These are phyloP conservation scores for Stigmatopora nigra DNA, from an alignment of 2,113 vertebrate genomes.

Conservation along the genomic window DNA sequence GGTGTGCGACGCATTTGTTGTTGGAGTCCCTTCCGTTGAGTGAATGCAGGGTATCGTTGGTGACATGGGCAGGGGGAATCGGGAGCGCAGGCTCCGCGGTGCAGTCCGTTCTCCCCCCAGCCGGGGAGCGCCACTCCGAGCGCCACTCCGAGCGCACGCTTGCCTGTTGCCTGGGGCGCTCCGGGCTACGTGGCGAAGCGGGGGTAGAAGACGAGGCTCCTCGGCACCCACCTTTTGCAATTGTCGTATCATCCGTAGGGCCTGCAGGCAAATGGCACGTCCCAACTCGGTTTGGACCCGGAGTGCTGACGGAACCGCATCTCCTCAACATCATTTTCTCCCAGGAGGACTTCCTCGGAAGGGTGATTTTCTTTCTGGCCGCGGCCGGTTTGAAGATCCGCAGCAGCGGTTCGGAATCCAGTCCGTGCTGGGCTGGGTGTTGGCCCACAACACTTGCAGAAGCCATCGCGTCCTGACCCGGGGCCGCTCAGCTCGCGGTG, in stretches of 20 bases:
- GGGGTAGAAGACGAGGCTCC: constrained; percentile 15
- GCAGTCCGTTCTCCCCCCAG: constrained; percentile 3
- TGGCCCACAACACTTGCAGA: constrained; percentile 71
- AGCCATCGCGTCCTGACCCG: constrained; percentile 65
- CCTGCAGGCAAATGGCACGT: constrained; percentile 14
- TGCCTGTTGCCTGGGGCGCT: constrained; percentile 3
- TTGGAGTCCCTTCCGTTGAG: constrained; percentile 13
- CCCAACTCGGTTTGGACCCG: not conserved
- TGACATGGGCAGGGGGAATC: constrained; percentile 14
- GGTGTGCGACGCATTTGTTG: constrained; percentile 25
- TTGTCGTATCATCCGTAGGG: constrained; percentile 8
- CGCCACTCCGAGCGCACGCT: constrained; percentile 8
- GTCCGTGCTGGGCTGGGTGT: constrained; percentile 61
- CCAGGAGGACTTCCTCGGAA: constrained; percentile 41
- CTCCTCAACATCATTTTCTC: constrained; percentile 53
- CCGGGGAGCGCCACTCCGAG: not conserved
- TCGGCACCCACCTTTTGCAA: constrained; percentile 31
- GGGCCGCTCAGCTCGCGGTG: not conserved
- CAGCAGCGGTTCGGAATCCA: constrained; percentile 65
- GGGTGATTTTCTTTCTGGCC: constrained; percentile 50
- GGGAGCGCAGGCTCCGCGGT: constrained; percentile 8
- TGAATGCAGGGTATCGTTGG: not conserved
- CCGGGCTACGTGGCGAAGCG: constrained; percentile 52
- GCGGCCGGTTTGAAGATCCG: constrained; percentile 58
- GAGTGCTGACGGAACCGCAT: constrained; percentile 18